Evolutionary conservation across 2,113 vertebrate genomes (phyloP), one percentile per base, ranked within the genome.

Genomic region (Percina caprodes): DNA sequence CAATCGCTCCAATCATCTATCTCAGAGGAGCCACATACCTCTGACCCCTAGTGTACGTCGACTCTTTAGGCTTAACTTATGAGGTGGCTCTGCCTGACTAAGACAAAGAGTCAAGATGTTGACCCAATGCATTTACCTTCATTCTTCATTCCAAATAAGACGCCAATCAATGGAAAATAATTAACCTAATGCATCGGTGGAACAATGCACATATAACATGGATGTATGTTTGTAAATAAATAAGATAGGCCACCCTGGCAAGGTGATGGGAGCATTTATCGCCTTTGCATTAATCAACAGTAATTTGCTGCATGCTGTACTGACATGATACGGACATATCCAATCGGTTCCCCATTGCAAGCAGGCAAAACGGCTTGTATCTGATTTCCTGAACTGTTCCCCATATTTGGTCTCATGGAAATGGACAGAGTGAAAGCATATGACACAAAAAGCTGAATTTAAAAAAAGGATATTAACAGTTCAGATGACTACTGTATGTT

Each of bases 1-100:
- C 91, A 92, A 92, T 94, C 81, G 77, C 86, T 83, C 80, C 89
- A 90, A 87, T 92, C 91, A 87, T 91, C 79, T 91, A 84, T 90
- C 88, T 84, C 88, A n/a, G 69, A 90, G 84, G 67, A 84, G 74
- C 45, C 24, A 6, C 58, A 1, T 62, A 86, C 71, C 82, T 78
- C 84, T 86, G 84, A 91, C 88, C 91, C 66, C 79, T 76, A 75
- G 69, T 10, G 71, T 85, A 45, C 58, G 45, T 84, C 14, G 83
- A 83, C 75, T 91, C 76, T 35, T 90, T 84, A 60, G 65, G 88
- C 83, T 76, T 76, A 74, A 81, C 83, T 92, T 93, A 94, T 88
- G 83, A 92, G 82, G 90, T 84, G 69, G 55, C 73, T 73, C 75
- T 65, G 11, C 13, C 49, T 35, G 67, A 69, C 54, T 69, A 69